These are phyloP conservation scores for Argyrosomus japonicus DNA, from an alignment of 2,113 vertebrate genomes.

Conservation along the genomic window DNA sequence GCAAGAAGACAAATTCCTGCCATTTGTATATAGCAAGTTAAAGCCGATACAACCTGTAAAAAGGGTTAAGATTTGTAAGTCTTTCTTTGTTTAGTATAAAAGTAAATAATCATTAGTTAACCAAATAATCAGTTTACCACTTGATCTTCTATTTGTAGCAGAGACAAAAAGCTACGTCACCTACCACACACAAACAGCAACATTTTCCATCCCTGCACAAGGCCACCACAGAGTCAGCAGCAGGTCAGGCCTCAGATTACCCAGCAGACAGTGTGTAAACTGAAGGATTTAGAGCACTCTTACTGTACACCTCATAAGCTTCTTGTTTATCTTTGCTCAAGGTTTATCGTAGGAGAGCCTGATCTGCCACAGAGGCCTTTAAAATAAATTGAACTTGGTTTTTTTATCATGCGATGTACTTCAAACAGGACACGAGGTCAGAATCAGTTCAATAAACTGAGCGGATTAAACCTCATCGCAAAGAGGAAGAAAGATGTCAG, in stretches of 20 bases:
- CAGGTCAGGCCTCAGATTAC: conserved; percentile 54
- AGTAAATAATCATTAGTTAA: background rate
- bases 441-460: background rate
- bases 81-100: background rate
- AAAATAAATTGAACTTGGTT: background rate
- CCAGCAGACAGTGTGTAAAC: conserved; percentile 38
- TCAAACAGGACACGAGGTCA: background rate
- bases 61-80: too few species aligned
- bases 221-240: conserved; percentile 3
- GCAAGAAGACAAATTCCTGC: too few species aligned
- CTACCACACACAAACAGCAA: background rate
- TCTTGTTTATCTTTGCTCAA: conserved; percentile 43
- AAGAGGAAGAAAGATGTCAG: background rate
- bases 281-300: conserved; percentile 48
- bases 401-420: background rate
- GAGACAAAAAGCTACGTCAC: background rate
- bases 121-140: background rate
- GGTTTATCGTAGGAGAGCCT: background rate
- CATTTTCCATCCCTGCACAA: background rate
- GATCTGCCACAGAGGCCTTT: background rate
- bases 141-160: background rate
- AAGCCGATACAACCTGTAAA: background rate
- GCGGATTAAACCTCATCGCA: background rate
- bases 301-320: conserved; percentile 31
- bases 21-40: background rate